These are phyloP conservation scores for Amblyopsis rosae DNA, from an alignment of 2,113 vertebrate genomes.

Conservation along the genomic window DNA sequence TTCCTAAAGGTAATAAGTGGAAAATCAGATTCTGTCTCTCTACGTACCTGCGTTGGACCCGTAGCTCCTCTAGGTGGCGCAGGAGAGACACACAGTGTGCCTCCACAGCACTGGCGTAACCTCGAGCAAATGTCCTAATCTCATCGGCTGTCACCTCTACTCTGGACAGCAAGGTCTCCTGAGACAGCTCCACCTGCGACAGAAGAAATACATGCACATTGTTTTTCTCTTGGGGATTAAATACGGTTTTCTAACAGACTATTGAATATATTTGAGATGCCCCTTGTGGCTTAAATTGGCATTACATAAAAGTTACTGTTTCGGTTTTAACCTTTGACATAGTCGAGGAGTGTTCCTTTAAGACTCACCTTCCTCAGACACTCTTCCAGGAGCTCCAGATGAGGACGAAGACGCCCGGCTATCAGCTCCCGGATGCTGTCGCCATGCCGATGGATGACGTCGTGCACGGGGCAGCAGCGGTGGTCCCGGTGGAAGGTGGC, in stretches of 20 bases:
- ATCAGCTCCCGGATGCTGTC: conserved; percentile 81
- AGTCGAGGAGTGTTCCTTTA: too few relatives aligned
- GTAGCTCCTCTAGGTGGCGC: conserved; percentile 81
- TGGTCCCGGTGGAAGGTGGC: conserved; percentile 83
- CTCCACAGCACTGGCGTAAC: conserved; percentile 81
- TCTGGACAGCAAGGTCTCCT: conserved; percentile 56
- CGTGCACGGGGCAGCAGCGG: conserved; percentile 69
- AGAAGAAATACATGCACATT: background rate
- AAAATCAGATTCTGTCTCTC: background rate
- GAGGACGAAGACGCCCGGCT: conserved; percentile 71
- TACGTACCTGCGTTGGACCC: conserved; percentile 70
- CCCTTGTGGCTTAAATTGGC: too few relatives aligned
- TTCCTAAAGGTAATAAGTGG: background rate
- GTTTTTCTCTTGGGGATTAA: background rate
- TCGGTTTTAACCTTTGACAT: too few relatives aligned
- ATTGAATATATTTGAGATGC: too few relatives aligned
- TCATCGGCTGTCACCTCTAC: conserved; percentile 73
- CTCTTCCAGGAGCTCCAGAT: conserved; percentile 71
- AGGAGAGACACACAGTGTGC: conserved; percentile 83
- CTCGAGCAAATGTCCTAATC: conserved; percentile 76
- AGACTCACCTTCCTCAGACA: conserved; percentile 66
- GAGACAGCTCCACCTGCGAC: conserved; percentile 64
- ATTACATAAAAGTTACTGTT: too few relatives aligned
- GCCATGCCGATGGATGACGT: conserved; percentile 77
- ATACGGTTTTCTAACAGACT: too few relatives aligned